Conservation (phyloP, 2,113 vertebrate genomes). For the Elachura formosa region DNA sequence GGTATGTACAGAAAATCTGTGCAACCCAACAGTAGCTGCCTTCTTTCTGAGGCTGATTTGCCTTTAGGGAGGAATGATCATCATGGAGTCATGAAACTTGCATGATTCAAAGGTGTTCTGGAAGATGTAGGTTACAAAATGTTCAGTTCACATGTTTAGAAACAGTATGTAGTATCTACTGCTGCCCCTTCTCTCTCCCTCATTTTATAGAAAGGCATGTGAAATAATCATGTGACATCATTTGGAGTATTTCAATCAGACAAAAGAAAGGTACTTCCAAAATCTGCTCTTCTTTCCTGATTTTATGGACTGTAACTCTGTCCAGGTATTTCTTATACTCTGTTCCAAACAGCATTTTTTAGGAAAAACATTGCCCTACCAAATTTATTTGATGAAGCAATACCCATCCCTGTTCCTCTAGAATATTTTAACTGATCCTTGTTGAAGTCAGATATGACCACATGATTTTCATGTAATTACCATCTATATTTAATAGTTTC, state of each 20-base stretch:
- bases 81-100: not conserved
- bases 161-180: not conserved
- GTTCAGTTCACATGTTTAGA: not conserved
- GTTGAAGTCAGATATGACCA: not conserved
- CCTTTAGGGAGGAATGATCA: not conserved
- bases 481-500: not conserved
- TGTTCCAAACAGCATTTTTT: not conserved
- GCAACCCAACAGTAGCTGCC: not conserved
- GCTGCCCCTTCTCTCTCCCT: not conserved
- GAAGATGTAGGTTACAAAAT: not conserved
- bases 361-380: not conserved
- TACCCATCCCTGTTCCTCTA: not conserved
- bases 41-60: not conserved
- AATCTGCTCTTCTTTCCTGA: not conserved
- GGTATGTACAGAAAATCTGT: not conserved
- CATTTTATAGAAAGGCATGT: not conserved
- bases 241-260: not conserved
- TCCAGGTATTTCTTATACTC: not conserved
- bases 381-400: not conserved
- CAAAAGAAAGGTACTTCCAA: not conserved
- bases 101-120: not conserved
- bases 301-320: not conserved
- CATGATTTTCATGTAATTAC: not conserved
- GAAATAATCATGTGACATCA: not conserved
- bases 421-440: not conserved